Evolutionary conservation across 2,113 vertebrate genomes (phyloP), one percentile per base, ranked within the genome.

Genomic region (Phalacrocorax brasilianus): DNA sequence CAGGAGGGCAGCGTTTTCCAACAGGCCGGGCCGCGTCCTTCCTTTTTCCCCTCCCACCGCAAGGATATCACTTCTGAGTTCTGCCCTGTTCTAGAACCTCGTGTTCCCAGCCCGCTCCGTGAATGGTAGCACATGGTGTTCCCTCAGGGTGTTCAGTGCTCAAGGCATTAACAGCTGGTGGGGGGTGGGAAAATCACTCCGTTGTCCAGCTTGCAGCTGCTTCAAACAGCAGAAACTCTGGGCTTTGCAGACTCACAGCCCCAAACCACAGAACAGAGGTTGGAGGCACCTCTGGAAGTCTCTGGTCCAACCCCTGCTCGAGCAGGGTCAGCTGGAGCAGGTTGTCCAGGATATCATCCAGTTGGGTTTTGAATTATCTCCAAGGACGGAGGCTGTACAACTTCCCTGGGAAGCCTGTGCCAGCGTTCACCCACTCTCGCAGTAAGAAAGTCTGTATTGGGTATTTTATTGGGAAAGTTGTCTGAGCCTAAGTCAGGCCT

Each of bases 271-370:
- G 33, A 23, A 2, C 8, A 2, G 26, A 49, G 59, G 67, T 3
- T 40, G 58, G 85, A 33, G 70, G 70, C 53, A 14, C 19, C 47
- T 20, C 44, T 11, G 32, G 55, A 32, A 30, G 26, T 16, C 30
- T 17, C 55, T 61, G 56, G 16, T n/a, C 49, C 55, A 26, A 6
- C 11, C 14, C 26, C 32, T 35, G 23, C 44, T 59, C 5, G 6
- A 47, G 42, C 49, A 30, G 35, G n/a, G 30, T 14, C 11, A 2
- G 12, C 42, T 49, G 58, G 42, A 30, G 58, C 44, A 9, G 28
- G 8, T 14, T n/a, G 28, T 20, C 40, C 28, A 3, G 62, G 33
- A 9, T 18, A 3, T 28, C 1, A 0, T 47, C 23, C 47, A 2
- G 47, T 2, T 56, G 67, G 26, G 42, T 16, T 56, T 18, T 45